Conservation (phyloP, 2,113 vertebrate genomes). For the Saguinus midas region DNA sequence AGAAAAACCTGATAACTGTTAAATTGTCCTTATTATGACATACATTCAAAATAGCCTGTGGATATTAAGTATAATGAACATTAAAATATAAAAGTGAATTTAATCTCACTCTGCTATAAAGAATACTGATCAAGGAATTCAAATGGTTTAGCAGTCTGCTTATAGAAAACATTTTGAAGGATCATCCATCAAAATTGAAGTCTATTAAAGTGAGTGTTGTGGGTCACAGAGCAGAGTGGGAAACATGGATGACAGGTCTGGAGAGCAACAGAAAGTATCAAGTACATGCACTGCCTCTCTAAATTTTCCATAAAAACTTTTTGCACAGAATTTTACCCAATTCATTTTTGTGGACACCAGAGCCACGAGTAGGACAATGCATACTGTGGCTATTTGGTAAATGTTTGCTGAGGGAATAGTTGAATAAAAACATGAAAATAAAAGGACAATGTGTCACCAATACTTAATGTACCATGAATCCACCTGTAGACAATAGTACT, state of each 20-base stretch:
- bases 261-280: not conserved
- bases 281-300: not conserved
- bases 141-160: not conserved
- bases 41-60: not conserved
- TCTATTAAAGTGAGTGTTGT: not conserved
- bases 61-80: not conserved
- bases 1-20: not conserved
- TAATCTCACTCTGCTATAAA: not conserved
- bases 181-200: not conserved
- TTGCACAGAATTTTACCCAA: not conserved
- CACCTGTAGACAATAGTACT: not conserved
- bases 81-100: not conserved
- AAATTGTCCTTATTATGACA: not conserved
- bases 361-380: not conserved
- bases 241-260: not conserved
- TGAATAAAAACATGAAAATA: conserved; percentile 23
- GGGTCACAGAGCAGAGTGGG: not conserved
- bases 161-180: not conserved
- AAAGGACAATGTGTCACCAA: not conserved
- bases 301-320: not conserved
- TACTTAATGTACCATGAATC: not conserved
- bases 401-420: conserved; percentile 28
- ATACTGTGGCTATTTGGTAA: not conserved
- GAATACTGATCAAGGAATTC: conserved; percentile 10
- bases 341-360: not conserved